Percentiles rank a stretch among this genome's conserved stretches.
Evolutionary conservation across 2,113 vertebrate genomes (phyloP).

Genomic region (Cettia cetti): DNA sequence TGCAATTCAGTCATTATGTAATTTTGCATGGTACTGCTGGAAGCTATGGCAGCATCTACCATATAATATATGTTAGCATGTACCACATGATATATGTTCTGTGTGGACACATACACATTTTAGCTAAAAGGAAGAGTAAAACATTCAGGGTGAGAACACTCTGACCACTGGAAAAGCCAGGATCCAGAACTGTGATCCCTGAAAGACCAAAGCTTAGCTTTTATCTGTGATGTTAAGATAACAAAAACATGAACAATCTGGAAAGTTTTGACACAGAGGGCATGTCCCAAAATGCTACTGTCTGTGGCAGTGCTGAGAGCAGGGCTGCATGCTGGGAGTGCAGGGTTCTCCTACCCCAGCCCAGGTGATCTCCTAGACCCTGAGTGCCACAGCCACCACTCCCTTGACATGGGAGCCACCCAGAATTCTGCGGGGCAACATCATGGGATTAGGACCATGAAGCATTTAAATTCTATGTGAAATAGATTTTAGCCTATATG

Average conservation of each 20-base stretch:
- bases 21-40: not conserved
- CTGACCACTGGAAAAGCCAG: not conserved
- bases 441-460: not conserved
- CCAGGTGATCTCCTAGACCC: accelerated
- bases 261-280: not conserved
- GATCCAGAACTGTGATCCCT: not conserved
- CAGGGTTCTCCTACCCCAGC: not conserved
- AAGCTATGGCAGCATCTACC: not conserved
- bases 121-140: not conserved
- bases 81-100: not conserved
- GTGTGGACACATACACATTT: not conserved
- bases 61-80: not conserved
- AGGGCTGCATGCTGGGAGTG: not conserved
- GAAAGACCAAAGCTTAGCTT: not conserved
- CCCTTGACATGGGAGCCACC: accelerated
- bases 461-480: not conserved
- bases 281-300: accelerated
- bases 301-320: not conserved
- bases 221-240: not conserved
- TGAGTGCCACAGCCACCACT: not conserved
- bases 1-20: not conserved
- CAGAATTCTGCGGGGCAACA: not conserved
- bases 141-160: not conserved
- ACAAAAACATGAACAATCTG: not conserved
- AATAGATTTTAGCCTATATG: not conserved